Conservation (phyloP, 2,888 invertebrate genomes). For the Entomobrya multifasciata region DNA sequence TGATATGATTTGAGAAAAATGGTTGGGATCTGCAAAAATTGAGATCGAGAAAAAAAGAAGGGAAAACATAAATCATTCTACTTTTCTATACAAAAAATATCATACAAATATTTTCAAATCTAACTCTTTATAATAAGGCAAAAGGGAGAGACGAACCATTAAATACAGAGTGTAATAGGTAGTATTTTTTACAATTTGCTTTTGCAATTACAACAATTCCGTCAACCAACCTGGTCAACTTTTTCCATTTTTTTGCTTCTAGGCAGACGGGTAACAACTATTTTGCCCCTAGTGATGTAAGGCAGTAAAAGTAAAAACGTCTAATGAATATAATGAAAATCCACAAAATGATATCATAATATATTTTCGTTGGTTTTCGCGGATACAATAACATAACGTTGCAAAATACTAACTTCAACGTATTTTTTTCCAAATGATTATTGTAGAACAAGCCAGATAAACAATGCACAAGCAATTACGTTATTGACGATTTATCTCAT, state of each 20-base stretch:
- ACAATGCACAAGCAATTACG: neutral
- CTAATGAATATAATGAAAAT: neutral
- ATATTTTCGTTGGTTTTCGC: neutral
- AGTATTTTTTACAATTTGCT: neutral
- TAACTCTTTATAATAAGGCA: too few species aligned
- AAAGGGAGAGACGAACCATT: neutral
- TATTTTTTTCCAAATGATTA: neutral
- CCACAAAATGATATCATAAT: neutral
- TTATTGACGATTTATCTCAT: slow-evolving; percentile 40
- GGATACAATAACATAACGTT: too few species aligned
- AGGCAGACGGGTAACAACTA: neutral
- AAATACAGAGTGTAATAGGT: too few species aligned
- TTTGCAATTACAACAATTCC: slow-evolving; percentile 9
- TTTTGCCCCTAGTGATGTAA: neutral
- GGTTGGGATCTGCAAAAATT: slow-evolving; percentile 48
- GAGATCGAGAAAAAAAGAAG: slow-evolving; percentile 43
- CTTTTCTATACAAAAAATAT: neutral
- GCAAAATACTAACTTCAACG: neutral
- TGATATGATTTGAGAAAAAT: slow-evolving; percentile 64
- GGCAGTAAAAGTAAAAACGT: neutral
- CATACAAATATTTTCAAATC: slow-evolving; percentile 3
- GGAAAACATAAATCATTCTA: slow-evolving; percentile 55
- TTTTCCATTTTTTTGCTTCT: neutral
- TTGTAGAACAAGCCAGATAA: neutral
- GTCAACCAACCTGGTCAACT: neutral